A percentile compares a stretch with the other conserved stretches of the same genome.
These are phyloP conservation scores for Phengaris alcon DNA, from an alignment of 2,888 invertebrate genomes.

Conservation along the genomic window DNA sequence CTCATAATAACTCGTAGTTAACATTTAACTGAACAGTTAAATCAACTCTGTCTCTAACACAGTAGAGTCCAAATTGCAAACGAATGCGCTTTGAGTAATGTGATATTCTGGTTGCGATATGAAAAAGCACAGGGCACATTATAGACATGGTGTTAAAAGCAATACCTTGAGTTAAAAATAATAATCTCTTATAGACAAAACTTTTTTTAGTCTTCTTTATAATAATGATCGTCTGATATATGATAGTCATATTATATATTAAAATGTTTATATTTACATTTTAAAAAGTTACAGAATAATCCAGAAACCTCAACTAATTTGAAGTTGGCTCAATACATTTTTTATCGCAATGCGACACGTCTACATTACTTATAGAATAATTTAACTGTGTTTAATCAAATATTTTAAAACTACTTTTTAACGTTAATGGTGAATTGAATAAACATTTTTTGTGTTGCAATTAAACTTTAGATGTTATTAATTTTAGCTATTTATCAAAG, in stretches of 20 bases:
- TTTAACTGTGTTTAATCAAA: too few species aligned
- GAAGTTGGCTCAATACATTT: too few species aligned
- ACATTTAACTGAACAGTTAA: constrained; percentile 1
- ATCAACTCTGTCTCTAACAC: neutral
- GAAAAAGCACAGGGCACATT: neutral
- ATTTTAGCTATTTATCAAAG: neutral
- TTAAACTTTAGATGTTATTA: neutral
- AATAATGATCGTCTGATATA: too few species aligned
- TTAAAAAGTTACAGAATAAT: too few species aligned
- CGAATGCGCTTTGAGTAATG: neutral
- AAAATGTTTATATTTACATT: too few species aligned
- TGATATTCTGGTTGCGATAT: constrained; percentile 25
- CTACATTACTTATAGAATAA: too few species aligned
- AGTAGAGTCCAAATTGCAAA: neutral
- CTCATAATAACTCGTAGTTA: constrained; percentile 27
- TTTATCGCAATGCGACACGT: too few species aligned
- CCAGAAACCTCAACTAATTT: too few species aligned
- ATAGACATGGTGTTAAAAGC: neutral
- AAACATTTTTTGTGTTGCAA: neutral
- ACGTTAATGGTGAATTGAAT: neutral
- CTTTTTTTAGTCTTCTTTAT: neutral
- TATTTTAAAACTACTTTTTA: too few species aligned
- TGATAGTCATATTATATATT: too few species aligned
- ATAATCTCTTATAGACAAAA: neutral
- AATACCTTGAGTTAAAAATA: neutral